phyloP scores from a whole-genome alignment of 2,888 invertebrate genomes.

The Calliphora vomitoria region DNA sequence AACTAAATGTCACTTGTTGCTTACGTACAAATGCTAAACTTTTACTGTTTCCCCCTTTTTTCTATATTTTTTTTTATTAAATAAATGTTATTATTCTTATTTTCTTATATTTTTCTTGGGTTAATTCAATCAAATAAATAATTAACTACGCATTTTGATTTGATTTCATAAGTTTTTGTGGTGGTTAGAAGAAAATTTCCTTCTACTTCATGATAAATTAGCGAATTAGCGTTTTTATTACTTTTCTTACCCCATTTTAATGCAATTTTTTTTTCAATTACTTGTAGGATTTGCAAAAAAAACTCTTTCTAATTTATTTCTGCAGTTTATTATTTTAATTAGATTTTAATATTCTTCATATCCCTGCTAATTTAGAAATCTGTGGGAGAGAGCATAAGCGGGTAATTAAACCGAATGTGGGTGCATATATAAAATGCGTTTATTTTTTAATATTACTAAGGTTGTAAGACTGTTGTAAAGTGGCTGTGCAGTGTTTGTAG shows the following conservation, averaged over 20 bases:
- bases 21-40: not conserved
- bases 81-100: too few relatives aligned
- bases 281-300: not conserved
- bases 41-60: too few relatives aligned
- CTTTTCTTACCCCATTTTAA: constrained; percentile 13
- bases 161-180: not conserved
- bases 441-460: too few relatives aligned
- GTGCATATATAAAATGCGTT: not conserved
- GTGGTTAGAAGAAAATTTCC: not conserved
- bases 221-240: constrained; percentile 13
- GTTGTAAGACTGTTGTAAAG: too few relatives aligned
- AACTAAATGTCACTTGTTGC: not conserved
- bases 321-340: constrained; percentile 8
- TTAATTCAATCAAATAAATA: constrained; percentile 27
- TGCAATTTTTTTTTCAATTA: constrained; percentile 38
- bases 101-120: not conserved
- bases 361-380: not conserved
- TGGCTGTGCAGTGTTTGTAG: too few relatives aligned
- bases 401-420: not conserved
- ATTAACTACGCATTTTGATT: constrained; percentile 8
- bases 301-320: constrained; percentile 13
- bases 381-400: not conserved
- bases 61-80: too few relatives aligned
- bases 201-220: not conserved
- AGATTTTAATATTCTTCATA: not conserved